Percentiles rank a stretch among this genome's conserved stretches.
These are phyloP conservation scores for Psilopsiagon aymara DNA, from an alignment of 2,113 vertebrate species.

Conservation along the genomic window DNA sequence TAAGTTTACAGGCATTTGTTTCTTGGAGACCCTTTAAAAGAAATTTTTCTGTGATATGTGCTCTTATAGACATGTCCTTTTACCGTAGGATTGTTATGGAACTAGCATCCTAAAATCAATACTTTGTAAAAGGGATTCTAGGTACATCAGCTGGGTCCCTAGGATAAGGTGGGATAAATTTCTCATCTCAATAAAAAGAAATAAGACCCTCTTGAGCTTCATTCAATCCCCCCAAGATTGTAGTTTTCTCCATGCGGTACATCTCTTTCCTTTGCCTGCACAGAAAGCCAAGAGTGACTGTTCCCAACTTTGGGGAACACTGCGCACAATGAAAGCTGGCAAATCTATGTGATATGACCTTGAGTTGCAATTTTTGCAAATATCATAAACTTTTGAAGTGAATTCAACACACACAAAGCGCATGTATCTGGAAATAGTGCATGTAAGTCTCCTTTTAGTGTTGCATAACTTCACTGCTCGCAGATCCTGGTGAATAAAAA, in stretches of 20 bases:
- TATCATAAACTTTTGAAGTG: slow-evolving; percentile 31
- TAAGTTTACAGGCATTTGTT: background rate
- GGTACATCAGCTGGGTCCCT: background rate
- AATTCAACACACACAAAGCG: slow-evolving; percentile 22
- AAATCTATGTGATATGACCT: background rate
- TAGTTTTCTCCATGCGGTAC: background rate
- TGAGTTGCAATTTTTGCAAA: slow-evolving; percentile 1
- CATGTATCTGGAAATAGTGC: slow-evolving; percentile 31
- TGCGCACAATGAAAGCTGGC: background rate
- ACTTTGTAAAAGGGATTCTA: background rate
- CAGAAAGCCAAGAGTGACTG: background rate
- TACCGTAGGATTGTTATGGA: background rate
- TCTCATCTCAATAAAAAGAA: slow-evolving; percentile 7
- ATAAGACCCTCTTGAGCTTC: background rate
- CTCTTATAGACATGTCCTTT: background rate
- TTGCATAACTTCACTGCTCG: background rate
- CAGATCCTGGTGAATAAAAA: slow-evolving; percentile 42
- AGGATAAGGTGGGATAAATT: background rate
- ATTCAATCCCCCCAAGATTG: background rate
- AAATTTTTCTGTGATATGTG: background rate
- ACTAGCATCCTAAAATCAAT: slow-evolving; percentile 7
- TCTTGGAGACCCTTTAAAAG: background rate
- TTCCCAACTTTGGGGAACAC: background rate
- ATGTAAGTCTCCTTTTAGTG: background rate
- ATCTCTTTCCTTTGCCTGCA: background rate